A percentile compares a stretch with the other conserved stretches of the same genome.
phyloP scores from a whole-genome alignment of 2,113 vertebrate genomes.

The Tachysurus vachellii region DNA sequence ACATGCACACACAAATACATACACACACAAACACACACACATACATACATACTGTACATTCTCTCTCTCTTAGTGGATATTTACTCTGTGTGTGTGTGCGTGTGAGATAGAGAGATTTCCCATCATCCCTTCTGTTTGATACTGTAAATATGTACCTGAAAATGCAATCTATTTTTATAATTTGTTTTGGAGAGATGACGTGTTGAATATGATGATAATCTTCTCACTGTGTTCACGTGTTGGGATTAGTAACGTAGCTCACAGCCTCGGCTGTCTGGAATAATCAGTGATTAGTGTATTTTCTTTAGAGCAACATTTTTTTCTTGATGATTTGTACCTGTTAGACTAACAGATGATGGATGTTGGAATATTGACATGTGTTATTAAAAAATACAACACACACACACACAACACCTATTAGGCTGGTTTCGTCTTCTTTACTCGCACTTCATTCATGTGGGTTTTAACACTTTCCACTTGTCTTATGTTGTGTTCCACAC shows the following conservation, averaged over 20 bases:
- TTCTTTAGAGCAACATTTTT: conserved; percentile 56
- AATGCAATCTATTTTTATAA: conserved; percentile 91
- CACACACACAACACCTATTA: conserved; percentile 30
- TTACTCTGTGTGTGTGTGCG: not conserved
- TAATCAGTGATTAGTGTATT: conserved; percentile 55
- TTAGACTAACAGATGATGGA: conserved; percentile 69
- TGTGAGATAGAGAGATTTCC: conserved; percentile 45
- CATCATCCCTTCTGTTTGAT: conserved; percentile 77
- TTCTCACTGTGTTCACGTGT: conserved; percentile 75
- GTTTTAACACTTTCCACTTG: not conserved
- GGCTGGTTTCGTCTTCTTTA: not conserved
- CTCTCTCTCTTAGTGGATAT: too few species aligned
- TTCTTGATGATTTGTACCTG: conserved; percentile 77
- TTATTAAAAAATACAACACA: conserved; percentile 80
- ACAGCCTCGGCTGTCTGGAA: conserved; percentile 67
- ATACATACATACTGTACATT: too few species aligned
- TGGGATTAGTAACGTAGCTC: conserved; percentile 66
- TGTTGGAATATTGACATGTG: conserved; percentile 76
- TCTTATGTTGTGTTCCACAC: too few species aligned
- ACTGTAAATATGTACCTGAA: conserved; percentile 87
- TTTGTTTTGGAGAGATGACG: conserved; percentile 77
- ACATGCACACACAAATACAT: too few species aligned
- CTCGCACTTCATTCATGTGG: not conserved
- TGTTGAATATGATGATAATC: conserved; percentile 75
- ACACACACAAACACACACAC: too few species aligned